Evolutionary conservation across 37 sponge, comb jelly and placozoan species (phyloP), one percentile per base, ranked within the genome.

Genomic region (Hexactinellida sp.): DNA sequence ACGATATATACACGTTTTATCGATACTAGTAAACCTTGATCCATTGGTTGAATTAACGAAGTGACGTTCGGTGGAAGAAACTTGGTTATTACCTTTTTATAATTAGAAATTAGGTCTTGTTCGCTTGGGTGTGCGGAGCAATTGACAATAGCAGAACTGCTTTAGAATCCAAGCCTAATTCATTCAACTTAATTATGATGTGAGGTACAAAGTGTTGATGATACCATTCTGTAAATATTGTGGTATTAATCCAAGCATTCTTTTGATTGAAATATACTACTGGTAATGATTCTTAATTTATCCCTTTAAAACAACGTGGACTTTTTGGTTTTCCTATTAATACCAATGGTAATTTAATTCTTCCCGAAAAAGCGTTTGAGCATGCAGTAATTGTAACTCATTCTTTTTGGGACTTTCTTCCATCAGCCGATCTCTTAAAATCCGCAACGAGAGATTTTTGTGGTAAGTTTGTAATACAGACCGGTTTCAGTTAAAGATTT

Each of bases 211-310:
- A 93, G 19, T 71, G 38, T 19, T 87, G 37, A 84, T 91, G 86
- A 84, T 91, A 93, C 93, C 91, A 93, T n/a, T 87, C 88, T 24
- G 24, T 35, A 71, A 86, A 86, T n/a, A 86, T 55, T 24, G 37
- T n/a, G 28, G 82, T 37, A 0, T 36, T 41, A 55, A 86, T 38
- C 86, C 38, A 86, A 16, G 86, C 86, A 76, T 36, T 86, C 36
- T 71, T 86, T 34, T 86, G 86, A 36, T 39, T 38, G 1, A 36
- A 24, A 35, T 86, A 76, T 23, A 5, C 28, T 83, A 88, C 84
- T 84, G 55, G 84, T 19, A 88, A 36, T 52, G 84, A 32, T 54
- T 84, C 38, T 37, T 37, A 76, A 82, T 84, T 76, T 36, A 90
- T 54, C 32, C 86, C 83, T 24, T 85, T 90, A 55, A 90, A 90